Base-by-base conservation (phyloP, 2,797 vertebrate species). In the Acridotheres tristis region DNA sequence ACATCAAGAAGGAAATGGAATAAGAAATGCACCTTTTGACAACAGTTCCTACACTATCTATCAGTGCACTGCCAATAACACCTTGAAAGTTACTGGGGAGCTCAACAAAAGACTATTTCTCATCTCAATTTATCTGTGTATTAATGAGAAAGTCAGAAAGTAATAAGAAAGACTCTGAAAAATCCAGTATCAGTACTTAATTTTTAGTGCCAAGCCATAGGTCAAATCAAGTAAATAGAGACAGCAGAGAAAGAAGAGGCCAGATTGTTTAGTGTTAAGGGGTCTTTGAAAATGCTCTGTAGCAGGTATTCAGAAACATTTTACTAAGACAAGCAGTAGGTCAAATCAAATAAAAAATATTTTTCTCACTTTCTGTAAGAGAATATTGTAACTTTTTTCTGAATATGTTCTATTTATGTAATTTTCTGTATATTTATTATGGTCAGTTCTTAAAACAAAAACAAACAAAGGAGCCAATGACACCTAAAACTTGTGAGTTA, bases 11-110 rank as follows among this genome's bases (percentile, higher is more conserved):
- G 72, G 55, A 79, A 93, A 88, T 36, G 13, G 66, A 89, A 68
- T 88, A 62, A 90, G 66, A 96, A 96, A 97, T 84, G 48, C 34
- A 58, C 40, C 47, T 94, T 94, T 65, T 82, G 84, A 83, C 45
- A 89, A 3, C 57, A 62, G 29, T 22, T 88, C 42, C 29, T 85
- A 9, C 34, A 42, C 53, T 93, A 77, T 50, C 16, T 93, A 21
- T 86, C 54, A 53, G 34, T 36, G 29, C 36, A 15, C 65, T 91
- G 72, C 48, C 75, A 83, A 9, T 27, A 42, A 10, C 38, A 74
- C 23, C 62, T 80, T 72, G 57, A 21, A 55, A 92, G 19, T 77
- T 81, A 38, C 16, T 30, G 54, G 11, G 51, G 51, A 93, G 42
- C 18, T 85, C 34, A 59, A 58, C 27, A 75, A 38, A 89, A 69